Base-by-base conservation (phyloP, 2,888 invertebrate species). In the Ctena decussata region DNA sequence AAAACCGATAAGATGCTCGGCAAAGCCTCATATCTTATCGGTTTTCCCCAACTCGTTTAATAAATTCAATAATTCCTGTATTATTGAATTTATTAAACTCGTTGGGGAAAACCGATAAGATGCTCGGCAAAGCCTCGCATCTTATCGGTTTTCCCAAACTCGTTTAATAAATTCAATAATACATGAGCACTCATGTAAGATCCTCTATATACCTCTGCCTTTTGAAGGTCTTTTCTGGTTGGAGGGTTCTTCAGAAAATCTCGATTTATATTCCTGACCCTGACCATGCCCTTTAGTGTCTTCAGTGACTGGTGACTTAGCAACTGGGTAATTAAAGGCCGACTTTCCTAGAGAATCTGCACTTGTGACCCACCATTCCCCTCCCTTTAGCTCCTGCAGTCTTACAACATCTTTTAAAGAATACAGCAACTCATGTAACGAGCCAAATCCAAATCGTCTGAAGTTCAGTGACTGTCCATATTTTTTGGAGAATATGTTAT, bases 391-490 rank as follows among this genome's bases (percentile, higher is more conserved):
- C 32, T 90, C 83, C 77, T 91, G 82, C 0, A 93, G 35, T 24
- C 73, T 76, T 11, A 92, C 86, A 74, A 92, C 79, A 81, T 92
- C 90, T 53, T 80, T 83, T 32, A 93, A 35, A 15, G 89, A 86
- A 35, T 83, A 65, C 18, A 94, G 77, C 41, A 94, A 77, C 15
- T 90, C 87, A 24, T 87, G 72, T 69, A 91, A 70, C n/a, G 87
- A 83, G 32, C 82, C 46, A 87, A 92, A 94, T 0, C 93, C 92
- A 70, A 90, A 84, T 70, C 89, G 73, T 11, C 70, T 27, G 39
- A 85, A 91, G 60, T 90, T 87, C 18, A 93, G 70, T 15, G 87
- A 82, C 15, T 81, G 80, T 0, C 93, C 93, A 86, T 86, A 93
- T n/a, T 89, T 70, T 77, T 86, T 89, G 2, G 80, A 85, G 83